Conservation (phyloP, 2,888 invertebrate species). For the Oscheius onirici region DNA sequence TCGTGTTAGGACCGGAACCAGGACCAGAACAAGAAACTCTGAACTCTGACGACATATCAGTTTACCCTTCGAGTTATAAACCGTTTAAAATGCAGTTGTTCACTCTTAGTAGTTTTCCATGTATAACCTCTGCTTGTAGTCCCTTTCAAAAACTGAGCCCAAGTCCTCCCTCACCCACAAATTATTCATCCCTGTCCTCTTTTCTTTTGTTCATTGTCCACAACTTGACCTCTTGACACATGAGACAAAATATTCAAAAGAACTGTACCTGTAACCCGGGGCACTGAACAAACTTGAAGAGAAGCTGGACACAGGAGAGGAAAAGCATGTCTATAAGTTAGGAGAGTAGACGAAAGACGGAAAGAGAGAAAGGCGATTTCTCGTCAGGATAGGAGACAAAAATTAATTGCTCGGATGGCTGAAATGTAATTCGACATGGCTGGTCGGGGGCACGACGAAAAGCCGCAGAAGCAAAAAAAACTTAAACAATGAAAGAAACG, state of each 20-base stretch:
- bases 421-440: neutral
- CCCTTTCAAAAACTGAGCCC: neutral
- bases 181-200: slow-evolving; percentile 8
- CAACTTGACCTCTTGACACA: neutral
- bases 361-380: neutral
- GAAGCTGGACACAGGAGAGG: slow-evolving; percentile 9
- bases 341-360: neutral
- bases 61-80: too few relatives aligned
- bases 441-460: neutral
- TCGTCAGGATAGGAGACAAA: neutral
- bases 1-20: too few relatives aligned
- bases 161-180: slow-evolving; percentile 5
- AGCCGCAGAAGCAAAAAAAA: neutral
- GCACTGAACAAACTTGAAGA: neutral
- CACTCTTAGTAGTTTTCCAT: neutral
- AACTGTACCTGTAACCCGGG: slow-evolving; percentile 10
- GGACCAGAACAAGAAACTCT: too few relatives aligned
- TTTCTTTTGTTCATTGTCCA: slow-evolving; percentile 1
- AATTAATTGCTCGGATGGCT: neutral
- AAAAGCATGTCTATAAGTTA: neutral
- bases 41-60: too few relatives aligned
- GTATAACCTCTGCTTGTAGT: neutral
- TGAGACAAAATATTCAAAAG: neutral
- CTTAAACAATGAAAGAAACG: neutral
- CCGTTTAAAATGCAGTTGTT: neutral